Base-by-base conservation (phyloP, 2,113 vertebrate genomes). In the Ptychochromis oligacanthus region DNA sequence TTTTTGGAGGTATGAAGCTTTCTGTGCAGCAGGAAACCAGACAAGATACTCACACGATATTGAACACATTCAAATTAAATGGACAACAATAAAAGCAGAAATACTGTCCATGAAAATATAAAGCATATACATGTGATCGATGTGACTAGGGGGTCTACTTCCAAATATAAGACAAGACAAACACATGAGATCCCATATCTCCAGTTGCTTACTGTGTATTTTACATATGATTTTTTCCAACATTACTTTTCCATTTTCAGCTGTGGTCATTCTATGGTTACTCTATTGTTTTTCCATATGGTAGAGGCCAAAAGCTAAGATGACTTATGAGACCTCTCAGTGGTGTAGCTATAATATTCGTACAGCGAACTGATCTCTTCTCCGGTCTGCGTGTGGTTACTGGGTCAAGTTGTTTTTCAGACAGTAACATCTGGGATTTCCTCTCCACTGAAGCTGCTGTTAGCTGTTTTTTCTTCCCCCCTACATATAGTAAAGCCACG, bases 341-440 rank as follows among this genome's bases (percentile, higher is more conserved):
- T 79, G 82, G 91, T 87, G 84, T 17, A 59, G 78, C 84, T 89
- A 54, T 74, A 62, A 88, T 83, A 86, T 83, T 87, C 84, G 75
- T 75, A 59, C 83, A 12, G 64, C 54, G 80, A 87, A 87, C 82
- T 6, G 74, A 83, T 87, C 78, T 83, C 82, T 80, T 40, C 43
- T 60, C 86, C 85, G 81, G 82, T 89, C 67, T 85, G 67, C 17
- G 59, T 80, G 85, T 81, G 90, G 87, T 88, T 87, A 79, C 17
- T n/a, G 61, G 79, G 80, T 92, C 90, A 90, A 87, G 85, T 81
- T 89, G 87, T 91, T 92, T 93, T 85, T 90, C 90, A 89, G 91
- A 93, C 86, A 86, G 62, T 90, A 93, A 93, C 90, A 93, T 94
- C 79, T 91, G 91, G 91, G 92, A 93, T 86, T 91, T 93, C 91